Percentiles rank a stretch among this genome's conserved stretches.
Conservation (phyloP, 2,113 vertebrate genomes). For the Plestiodon gilberti region DNA sequence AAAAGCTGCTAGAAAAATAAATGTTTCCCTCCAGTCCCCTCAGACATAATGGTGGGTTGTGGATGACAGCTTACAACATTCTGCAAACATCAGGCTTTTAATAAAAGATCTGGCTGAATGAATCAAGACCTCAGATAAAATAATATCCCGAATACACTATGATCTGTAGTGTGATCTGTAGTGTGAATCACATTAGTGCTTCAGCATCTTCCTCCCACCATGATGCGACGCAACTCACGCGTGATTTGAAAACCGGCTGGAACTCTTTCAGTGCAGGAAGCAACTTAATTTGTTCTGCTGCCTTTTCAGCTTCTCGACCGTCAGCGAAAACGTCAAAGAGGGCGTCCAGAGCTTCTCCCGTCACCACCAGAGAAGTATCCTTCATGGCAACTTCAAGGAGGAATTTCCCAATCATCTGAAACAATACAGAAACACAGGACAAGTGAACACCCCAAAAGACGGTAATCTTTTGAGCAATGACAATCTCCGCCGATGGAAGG, state of each 20-base stretch:
- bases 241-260: slow-evolving; percentile 91
- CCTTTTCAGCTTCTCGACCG: slow-evolving; percentile 89
- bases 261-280: slow-evolving; percentile 86
- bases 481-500: background rate
- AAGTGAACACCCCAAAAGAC: background rate
- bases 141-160: background rate
- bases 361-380: slow-evolving; percentile 88
- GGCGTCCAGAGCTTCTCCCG: slow-evolving; percentile 93
- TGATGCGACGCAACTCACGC: slow-evolving; percentile 75
- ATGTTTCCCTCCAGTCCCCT: background rate
- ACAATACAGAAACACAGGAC: slow-evolving; percentile 22
- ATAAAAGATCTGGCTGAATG: background rate
- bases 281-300: slow-evolving; percentile 84
- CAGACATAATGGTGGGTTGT: background rate
- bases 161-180: background rate
- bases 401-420: slow-evolving; percentile 89
- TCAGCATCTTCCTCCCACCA: background rate
- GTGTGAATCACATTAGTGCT: too few relatives aligned
- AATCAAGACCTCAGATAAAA: background rate
- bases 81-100: background rate
- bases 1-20: rapidly evolving
- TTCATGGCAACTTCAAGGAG: slow-evolving; percentile 88
- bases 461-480: background rate
- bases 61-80: background rate
- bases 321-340: slow-evolving; percentile 96